phyloP scores from a whole-genome alignment of 2,113 vertebrate species.

The Amblyopsis rosae region DNA sequence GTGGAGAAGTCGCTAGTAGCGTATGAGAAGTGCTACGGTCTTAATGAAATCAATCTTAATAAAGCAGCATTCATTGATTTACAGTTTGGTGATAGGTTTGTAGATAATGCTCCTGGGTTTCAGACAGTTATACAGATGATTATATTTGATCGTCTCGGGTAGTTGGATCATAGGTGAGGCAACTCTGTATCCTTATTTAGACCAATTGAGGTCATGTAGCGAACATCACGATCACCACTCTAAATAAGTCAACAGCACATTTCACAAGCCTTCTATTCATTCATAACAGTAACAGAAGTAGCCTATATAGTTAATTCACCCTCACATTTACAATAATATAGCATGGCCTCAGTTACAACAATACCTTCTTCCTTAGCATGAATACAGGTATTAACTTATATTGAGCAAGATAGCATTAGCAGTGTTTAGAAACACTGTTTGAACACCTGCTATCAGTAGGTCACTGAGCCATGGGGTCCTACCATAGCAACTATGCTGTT shows the following conservation, averaged over 20 bases:
- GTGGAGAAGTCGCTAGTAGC: no score
- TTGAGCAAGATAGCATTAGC: no score
- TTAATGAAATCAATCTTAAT: not conserved
- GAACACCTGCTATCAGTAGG: no score
- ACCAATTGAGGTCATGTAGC: constrained; percentile 25
- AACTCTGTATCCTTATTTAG: constrained; percentile 27
- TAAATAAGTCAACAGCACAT: constrained; percentile 38
- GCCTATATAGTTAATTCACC: not conserved
- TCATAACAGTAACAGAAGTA: constrained; percentile 14
- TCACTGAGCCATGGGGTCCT: no score
- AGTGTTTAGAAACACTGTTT: no score
- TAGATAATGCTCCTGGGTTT: not conserved
- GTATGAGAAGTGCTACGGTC: no score
- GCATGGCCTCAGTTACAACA: no score
- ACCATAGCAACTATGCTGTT: no score
- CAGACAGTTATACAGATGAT: not conserved
- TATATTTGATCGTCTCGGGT: constrained; percentile 14
- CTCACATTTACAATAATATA: no score
- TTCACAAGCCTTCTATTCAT: constrained; percentile 49
- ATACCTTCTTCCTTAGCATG: no score
- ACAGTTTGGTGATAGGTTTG: not conserved
- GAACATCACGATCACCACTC: constrained; percentile 47
- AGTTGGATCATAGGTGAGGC: constrained; percentile 30
- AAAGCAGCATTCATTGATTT: not conserved
- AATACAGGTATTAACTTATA: no score